Base-by-base conservation (phyloP, 2,113 vertebrate species). In the Psettodes erumei region DNA sequence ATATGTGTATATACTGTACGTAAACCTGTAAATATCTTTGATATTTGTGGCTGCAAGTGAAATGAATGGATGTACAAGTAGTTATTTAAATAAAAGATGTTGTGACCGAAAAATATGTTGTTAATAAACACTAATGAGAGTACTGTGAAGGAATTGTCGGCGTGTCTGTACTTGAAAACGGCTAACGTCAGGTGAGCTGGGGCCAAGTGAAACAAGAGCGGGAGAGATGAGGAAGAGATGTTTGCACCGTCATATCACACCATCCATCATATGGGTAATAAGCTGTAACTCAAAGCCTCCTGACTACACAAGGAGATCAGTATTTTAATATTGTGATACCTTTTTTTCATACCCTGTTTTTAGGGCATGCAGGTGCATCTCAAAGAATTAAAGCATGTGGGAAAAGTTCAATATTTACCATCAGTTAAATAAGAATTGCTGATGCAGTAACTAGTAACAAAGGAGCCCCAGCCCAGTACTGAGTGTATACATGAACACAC, bases 1-100 rank as follows among this genome's bases (percentile, higher is more conserved):
- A 88, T 90, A 84, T 93, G 88, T 93, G 88, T 94, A 89, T 66
- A 90, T 91, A 84, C 48, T 91, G 70, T 89, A 83, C 76, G 78
- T 86, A 81, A 85, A 82, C 61, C 53, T 92, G 88, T 91, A 91
- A 82, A 90, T 90, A 88, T 68, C 21, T 85, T 87, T 88, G 77
- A 86, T 89, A 81, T 89, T 87, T 84, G 83, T 91, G 81, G 66
- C 48, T 79, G 70, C 37, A 69, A 54, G 61, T 84, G 70, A 71
- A 55, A 61, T 82, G 53, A 71, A 75, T 55, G 18, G 7, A 19
- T 79, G 56, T 83, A 75, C 71, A 63, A 85, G 77, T 87, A 85
- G 82, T 83, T 92, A 93, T 92, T 93, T 93, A 90, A 92, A 60
- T 33, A 77, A 76, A 53, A 48, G 32, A 61, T 45, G 12, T 32